Percentiles rank a stretch among this genome's conserved stretches.
Conservation (phyloP, 2,797 vertebrate species). For the Sebastes hubbsi region DNA sequence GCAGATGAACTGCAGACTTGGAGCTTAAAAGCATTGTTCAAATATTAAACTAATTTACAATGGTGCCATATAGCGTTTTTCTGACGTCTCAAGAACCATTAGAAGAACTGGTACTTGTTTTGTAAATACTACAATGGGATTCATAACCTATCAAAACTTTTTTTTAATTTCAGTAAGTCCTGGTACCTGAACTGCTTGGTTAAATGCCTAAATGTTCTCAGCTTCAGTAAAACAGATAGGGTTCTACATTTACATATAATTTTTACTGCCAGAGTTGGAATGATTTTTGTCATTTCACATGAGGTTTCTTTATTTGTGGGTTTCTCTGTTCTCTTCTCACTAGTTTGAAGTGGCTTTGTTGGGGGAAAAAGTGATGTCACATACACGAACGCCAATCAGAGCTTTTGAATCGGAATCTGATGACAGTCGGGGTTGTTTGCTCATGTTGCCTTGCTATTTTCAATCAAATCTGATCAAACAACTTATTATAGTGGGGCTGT, state of each 20-base stretch:
- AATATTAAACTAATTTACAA: too few relatives aligned
- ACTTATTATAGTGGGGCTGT: too few relatives aligned
- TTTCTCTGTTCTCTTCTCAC: neutral
- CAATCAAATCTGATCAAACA: neutral
- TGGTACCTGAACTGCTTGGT: too few relatives aligned
- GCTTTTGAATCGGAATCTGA: neutral
- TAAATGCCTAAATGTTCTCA: neutral
- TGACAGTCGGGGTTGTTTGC: neutral
- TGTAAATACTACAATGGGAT: neutral
- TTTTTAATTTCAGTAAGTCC: neutral
- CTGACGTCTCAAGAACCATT: neutral
- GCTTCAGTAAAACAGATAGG: rapidly evolving
- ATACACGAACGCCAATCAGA: neutral
- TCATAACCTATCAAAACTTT: neutral
- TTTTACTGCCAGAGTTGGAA: neutral
- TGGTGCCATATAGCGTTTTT: too few relatives aligned
- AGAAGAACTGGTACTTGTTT: neutral
- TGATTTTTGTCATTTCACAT: neutral
- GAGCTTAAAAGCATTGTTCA: too few relatives aligned
- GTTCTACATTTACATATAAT: neutral
- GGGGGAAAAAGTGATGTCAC: neutral
- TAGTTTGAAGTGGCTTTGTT: neutral
- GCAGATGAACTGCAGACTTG: too few relatives aligned
- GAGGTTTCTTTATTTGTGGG: neutral
- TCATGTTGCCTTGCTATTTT: neutral